Evolutionary conservation across 2,797 vertebrate species (phyloP).

Genomic region (Pseudochirops cupreus): DNA sequence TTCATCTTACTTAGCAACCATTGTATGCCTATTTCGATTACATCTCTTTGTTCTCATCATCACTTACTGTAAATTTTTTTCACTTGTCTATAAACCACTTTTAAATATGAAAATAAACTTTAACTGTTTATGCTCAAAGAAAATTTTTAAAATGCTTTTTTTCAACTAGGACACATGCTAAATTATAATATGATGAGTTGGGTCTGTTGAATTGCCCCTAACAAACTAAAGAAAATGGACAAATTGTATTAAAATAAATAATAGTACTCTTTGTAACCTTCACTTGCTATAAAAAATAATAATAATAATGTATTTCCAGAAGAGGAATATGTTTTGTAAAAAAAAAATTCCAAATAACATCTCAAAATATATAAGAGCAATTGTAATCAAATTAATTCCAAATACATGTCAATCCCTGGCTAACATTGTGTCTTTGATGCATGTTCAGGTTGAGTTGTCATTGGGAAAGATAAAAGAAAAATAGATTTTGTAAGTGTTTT

Average conservation of each 20-base stretch:
- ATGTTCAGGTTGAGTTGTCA: conserved; percentile 13
- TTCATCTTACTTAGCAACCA: conserved; percentile 71
- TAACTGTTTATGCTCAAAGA: conserved; percentile 59
- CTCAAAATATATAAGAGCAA: conserved; percentile 43
- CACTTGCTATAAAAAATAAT: conserved; percentile 44
- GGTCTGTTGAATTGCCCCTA: conserved; percentile 44
- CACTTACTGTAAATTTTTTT: not conserved
- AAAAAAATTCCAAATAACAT: conserved; percentile 45
- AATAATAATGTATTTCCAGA: conserved; percentile 37
- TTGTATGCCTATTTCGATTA: conserved; percentile 74
- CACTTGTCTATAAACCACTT: conserved; percentile 51
- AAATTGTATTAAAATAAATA: conserved; percentile 18
- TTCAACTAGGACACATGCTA: conserved; percentile 37
- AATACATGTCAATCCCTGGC: not conserved
- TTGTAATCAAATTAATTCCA: too few relatives aligned
- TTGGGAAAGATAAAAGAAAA: conserved; percentile 14
- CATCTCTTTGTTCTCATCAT: conserved; percentile 27
- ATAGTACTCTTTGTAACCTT: conserved; percentile 42
- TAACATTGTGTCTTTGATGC: conserved; percentile 29
- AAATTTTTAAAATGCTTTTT: conserved; percentile 50
- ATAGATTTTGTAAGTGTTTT: not conserved
- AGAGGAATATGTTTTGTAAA: conserved; percentile 38
- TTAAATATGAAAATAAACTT: conserved; percentile 53
- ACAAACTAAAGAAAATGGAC: conserved; percentile 46
- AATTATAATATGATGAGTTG: conserved; percentile 57